These are phyloP conservation scores for Sebastes hopkinsi DNA, from an alignment of 2,797 vertebrate species.

Conservation along the genomic window DNA sequence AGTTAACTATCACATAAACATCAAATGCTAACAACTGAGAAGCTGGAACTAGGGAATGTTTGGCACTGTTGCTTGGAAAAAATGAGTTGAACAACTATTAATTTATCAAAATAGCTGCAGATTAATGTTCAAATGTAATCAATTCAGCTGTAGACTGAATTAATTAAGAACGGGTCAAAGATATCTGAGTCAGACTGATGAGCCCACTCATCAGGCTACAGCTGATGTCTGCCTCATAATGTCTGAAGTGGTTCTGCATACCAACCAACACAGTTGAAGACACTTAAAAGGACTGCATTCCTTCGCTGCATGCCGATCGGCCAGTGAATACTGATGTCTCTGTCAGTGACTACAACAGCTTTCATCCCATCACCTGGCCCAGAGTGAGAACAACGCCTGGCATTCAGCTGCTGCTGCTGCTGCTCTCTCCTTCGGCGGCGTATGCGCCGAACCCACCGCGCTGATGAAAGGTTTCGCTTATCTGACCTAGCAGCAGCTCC, in stretches of 20 bases:
- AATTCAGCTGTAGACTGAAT: not conserved
- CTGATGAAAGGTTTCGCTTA: conserved; percentile 53
- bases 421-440: conserved; percentile 12
- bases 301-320: conserved; percentile 17
- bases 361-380: conserved; percentile 69
- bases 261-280: not conserved
- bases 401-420: conserved; percentile 43
- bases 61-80: not conserved
- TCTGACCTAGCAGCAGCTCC: conserved; percentile 49
- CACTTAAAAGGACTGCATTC: conserved; percentile 14
- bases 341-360: conserved; percentile 29
- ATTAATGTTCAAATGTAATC: not conserved
- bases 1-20: not conserved
- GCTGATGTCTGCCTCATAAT: not conserved
- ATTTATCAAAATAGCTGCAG: not conserved
- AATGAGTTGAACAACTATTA: not conserved
- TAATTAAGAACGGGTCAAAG: not conserved
- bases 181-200: not conserved
- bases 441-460: conserved; percentile 3
- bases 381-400: conserved; percentile 39
- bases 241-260: not conserved
- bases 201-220: not conserved
- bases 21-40: not conserved
- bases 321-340: conserved; percentile 50
- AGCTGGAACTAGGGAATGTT: not conserved